phyloP scores from a whole-genome alignment of 1,140 invertebrate species.

The Sarcophaga peregrina region DNA sequence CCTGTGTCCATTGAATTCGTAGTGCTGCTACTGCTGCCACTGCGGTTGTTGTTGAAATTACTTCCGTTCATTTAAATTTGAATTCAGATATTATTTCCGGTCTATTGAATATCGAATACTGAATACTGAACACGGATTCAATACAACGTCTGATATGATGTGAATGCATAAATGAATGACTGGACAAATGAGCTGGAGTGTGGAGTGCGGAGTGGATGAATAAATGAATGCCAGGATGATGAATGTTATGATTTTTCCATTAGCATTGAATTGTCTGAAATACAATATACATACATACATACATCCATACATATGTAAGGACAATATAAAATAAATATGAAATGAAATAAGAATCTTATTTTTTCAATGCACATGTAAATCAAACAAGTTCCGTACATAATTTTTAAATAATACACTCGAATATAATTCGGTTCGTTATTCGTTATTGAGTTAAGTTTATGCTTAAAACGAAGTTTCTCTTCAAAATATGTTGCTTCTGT shows the following conservation, averaged over 20 bases:
- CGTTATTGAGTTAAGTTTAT: too few relatives aligned
- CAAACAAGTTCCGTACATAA: too few relatives aligned
- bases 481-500: too few relatives aligned
- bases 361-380: neutral
- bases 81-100: slow-evolving; percentile 48
- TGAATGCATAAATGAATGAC: too few relatives aligned
- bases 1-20: slow-evolving; percentile 11
- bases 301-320: too few relatives aligned
- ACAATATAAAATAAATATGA: neutral
- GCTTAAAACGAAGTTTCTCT: too few relatives aligned
- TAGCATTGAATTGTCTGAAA: slow-evolving; percentile 13
- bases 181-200: too few relatives aligned
- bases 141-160: neutral
- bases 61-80: slow-evolving; percentile 49
- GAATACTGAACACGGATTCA: neutral
- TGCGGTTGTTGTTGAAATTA: slow-evolving; percentile 44
- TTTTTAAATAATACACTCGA: neutral
- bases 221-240: neutral
- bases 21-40: slow-evolving; percentile 10
- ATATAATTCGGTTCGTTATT: too few relatives aligned
- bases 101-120: slow-evolving; percentile 43
- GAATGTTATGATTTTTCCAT: slow-evolving; percentile 25
- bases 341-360: neutral
- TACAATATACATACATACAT: too few relatives aligned
- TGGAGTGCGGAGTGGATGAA: too few relatives aligned